Conservation (phyloP, 2,888 invertebrate genomes). For the Sympetrum striolatum region DNA sequence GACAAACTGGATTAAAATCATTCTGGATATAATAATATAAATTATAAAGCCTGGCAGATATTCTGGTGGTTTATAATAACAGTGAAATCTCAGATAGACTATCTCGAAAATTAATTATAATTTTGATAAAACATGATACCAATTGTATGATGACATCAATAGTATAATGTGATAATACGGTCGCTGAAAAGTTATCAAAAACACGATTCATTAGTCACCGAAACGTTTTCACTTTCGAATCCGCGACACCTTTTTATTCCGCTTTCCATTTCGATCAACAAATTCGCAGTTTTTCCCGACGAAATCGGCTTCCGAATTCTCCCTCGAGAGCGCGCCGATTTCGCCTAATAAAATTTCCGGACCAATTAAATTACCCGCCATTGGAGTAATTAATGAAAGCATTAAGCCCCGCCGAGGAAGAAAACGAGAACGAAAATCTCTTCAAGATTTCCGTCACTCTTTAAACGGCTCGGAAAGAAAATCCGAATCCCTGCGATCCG, state of each 20-base stretch:
- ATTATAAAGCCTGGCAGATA: too few species aligned
- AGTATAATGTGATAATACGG: too few species aligned
- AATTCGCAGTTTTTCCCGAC: not conserved
- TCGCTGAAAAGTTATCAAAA: too few species aligned
- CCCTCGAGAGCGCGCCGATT: not conserved
- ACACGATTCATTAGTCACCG: not conserved
- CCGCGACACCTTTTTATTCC: not conserved
- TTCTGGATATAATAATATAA: too few species aligned
- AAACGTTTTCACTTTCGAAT: not conserved
- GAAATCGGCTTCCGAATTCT: not conserved
- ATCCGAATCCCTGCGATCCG: not conserved
- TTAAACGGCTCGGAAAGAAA: not conserved
- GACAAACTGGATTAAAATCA: too few species aligned
- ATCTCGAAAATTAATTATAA: too few species aligned
- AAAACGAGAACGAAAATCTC: not conserved
- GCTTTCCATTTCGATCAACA: not conserved
- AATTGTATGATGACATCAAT: too few species aligned
- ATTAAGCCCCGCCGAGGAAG: constrained; percentile 5
- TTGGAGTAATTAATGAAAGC: constrained; percentile 34
- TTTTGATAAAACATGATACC: too few species aligned
- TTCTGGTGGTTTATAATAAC: too few species aligned
- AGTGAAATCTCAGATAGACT: too few species aligned
- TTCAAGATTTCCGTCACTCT: not conserved
- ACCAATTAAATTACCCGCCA: not conserved
- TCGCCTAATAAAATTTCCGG: constrained; percentile 24